These are phyloP conservation scores for Drosophila stalkeri DNA, from an alignment of 2,888 invertebrate genomes.

Conservation along the genomic window DNA sequence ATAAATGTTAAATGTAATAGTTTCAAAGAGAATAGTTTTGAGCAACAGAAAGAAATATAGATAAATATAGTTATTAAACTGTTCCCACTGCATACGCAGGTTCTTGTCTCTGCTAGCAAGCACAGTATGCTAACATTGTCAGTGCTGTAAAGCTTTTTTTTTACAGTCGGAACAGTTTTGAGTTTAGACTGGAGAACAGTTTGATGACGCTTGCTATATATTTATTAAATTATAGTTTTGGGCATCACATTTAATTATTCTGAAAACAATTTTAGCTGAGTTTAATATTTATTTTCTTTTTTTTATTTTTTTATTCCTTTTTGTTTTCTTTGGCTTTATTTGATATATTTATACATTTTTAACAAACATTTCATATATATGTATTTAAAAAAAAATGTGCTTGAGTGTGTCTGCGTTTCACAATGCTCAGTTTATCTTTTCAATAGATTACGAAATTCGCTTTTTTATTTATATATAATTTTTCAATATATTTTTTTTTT, in stretches of 20 bases:
- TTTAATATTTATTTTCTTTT: background rate
- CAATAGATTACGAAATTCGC: background rate
- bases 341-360: slow-evolving; percentile 32
- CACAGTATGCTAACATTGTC: background rate
- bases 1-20: too few relatives aligned
- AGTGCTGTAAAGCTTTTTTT: background rate
- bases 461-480: background rate
- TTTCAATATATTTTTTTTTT: background rate
- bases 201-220: background rate
- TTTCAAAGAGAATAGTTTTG: background rate
- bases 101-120: background rate
- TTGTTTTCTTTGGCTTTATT: slow-evolving; percentile 66
- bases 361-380: slow-evolving; percentile 46
- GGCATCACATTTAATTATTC: background rate
- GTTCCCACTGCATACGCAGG: background rate
- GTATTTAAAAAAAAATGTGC: slow-evolving; percentile 22
- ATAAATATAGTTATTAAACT: background rate
- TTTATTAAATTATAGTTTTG: background rate
- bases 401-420: slow-evolving; percentile 37
- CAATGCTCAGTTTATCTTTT: slow-evolving; percentile 7
- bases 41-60: background rate
- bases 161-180: background rate
- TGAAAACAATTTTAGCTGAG: background rate
- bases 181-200: slow-evolving; percentile 2
- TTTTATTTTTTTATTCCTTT: background rate